Percentiles rank a stretch among this genome's conserved stretches.
phyloP scores from a whole-genome alignment of 64 coral and sea anemone species.

The Pocillopora verrucosa region DNA sequence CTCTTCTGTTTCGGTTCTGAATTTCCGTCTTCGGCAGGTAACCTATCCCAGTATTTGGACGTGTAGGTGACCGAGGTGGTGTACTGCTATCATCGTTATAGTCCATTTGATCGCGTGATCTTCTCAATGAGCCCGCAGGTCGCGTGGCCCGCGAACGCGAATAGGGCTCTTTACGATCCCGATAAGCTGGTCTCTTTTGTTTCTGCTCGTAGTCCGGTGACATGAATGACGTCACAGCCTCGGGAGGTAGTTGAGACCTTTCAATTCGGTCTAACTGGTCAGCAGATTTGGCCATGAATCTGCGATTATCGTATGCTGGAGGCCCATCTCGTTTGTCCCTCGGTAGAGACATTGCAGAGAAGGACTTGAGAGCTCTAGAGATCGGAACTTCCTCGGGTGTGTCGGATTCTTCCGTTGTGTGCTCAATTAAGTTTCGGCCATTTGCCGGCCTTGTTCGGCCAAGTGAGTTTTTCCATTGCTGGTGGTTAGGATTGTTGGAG shows the following conservation, averaged over 20 bases:
- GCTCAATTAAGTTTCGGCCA: conserved; percentile 31
- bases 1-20: conserved; percentile 1
- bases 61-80: conserved; percentile 16
- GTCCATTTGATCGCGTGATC: conserved; percentile 19
- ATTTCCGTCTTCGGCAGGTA: not conserved
- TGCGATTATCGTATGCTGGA: conserved; percentile 59
- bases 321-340: conserved; percentile 53
- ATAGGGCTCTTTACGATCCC: not conserved
- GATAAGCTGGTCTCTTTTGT: conserved; percentile 13
- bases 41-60: not conserved
- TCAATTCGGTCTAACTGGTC: conserved; percentile 47
- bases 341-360: conserved; percentile 40
- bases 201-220: conserved; percentile 61
- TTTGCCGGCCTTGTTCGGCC: not conserved
- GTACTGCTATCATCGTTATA: conserved; percentile 40
- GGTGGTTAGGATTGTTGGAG: conserved; percentile 25
- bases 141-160: not conserved
- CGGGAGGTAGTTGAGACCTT: conserved; percentile 44
- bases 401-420: conserved; percentile 65
- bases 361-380: conserved; percentile 30
- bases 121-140: not conserved
- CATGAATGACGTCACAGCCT: conserved; percentile 90
- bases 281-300: conserved; percentile 34
- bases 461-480: conserved; percentile 28
- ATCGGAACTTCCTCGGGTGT: conserved; percentile 43